Conservation (phyloP, 1,140 invertebrate genomes). For the Cydia strobilella region DNA sequence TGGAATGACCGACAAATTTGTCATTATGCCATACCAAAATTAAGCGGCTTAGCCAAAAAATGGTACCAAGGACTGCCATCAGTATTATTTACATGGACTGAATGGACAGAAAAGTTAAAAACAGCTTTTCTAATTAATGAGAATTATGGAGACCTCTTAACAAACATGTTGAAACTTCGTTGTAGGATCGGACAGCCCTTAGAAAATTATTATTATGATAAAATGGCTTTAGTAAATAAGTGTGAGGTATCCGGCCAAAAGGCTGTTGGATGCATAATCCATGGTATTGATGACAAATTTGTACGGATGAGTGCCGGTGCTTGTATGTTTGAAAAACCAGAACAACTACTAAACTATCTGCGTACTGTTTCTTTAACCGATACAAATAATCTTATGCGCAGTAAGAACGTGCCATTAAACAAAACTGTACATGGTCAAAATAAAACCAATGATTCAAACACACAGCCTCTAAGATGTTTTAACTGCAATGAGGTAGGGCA, state of each 20-base stretch:
- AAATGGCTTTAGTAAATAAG: constrained; percentile 31
- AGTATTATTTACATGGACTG: constrained; percentile 36
- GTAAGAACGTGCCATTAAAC: neutral
- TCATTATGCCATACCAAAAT: constrained; percentile 34
- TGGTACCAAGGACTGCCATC: constrained; percentile 39
- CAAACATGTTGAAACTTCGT: constrained; percentile 12
- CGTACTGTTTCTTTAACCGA: constrained; percentile 18
- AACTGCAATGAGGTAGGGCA: constrained; percentile 28
- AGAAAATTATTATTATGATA: constrained; percentile 32
- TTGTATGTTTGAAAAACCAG: constrained; percentile 28
- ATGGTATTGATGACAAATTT: constrained; percentile 34
- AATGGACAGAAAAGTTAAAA: constrained; percentile 37
- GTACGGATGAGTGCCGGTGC: constrained; percentile 15
- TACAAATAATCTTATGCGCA: neutral
- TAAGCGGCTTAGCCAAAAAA: constrained; percentile 35
- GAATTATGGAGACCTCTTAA: constrained; percentile 31
- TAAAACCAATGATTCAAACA: neutral
- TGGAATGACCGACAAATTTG: constrained; percentile 37
- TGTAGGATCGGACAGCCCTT: constrained; percentile 31
- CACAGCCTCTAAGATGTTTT: constrained; percentile 5
- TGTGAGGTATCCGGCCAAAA: constrained; percentile 25
- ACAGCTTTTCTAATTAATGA: constrained; percentile 37
- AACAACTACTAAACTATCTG: constrained; percentile 19
- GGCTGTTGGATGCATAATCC: constrained; percentile 28
- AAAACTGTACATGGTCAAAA: too few species aligned